Base-by-base conservation (phyloP, 2,113 vertebrate species). In the Cavia porcellus region DNA sequence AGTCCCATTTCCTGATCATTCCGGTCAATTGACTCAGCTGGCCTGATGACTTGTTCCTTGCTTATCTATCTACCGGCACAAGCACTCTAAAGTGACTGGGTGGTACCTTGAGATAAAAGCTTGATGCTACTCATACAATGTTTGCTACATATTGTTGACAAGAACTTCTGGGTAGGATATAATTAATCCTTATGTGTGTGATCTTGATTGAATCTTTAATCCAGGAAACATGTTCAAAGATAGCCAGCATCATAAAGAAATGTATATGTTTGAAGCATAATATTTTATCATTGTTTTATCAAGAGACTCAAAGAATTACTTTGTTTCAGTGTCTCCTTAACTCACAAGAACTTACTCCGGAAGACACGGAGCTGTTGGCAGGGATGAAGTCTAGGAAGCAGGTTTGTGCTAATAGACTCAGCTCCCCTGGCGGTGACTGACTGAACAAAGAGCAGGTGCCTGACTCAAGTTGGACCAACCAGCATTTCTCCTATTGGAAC, bases 131-230 rank as follows among this genome's bases (percentile, higher is more conserved):
- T 79, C 59, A 25, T 42, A 19, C 17, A 7, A 13, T 64, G 32
- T 66, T 38, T 94, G 52, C 24, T 28, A n/a, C 28, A 47, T 77
- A 86, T 25, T 83, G 47, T 86, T 42, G 6, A 79, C 4, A 47
- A 92, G 50, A 82, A 38, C 6, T 42, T 35, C 28, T 42, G 9
- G 17, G 17, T 66, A 10, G 14, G 3, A 74, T 80, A 57, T 62
- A 50, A 82, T 64, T 72, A 74, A 70, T 52, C 62, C 38, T 79
- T 64, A 68, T 38, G 28, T 79, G 75, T 90, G 75, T 32, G 42
- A 95, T 35, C 47, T 30, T 22, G 30, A 92, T 35, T 35, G 62
- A 94, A 85, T 38, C 24, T 84, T 89, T 59, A 84, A 75, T 87
- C 42, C 22, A 94, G 13, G n/a, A 68, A 64, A 68, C 24, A 45